phyloP scores from a whole-genome alignment of 1,140 invertebrate genomes.

The Halictus rubicundus region DNA sequence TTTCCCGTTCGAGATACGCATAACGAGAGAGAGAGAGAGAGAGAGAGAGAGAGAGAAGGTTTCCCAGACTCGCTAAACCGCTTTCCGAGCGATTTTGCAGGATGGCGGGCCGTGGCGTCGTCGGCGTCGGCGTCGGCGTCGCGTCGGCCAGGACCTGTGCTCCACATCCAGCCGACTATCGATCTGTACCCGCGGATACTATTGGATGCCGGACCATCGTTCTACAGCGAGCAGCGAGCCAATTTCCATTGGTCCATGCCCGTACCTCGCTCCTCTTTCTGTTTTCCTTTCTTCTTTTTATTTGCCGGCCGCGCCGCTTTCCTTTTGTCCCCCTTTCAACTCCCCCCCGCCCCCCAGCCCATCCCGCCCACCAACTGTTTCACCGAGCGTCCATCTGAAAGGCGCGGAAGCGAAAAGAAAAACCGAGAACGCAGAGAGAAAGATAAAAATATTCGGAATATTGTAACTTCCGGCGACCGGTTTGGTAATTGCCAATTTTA shows the following conservation, averaged over 20 bases:
- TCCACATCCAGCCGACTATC: conserved; percentile 39
- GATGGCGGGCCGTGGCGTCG: not conserved
- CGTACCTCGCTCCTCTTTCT: conserved; percentile 12
- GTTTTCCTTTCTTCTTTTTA: conserved; percentile 21
- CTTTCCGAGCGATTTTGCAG: conserved; percentile 41
- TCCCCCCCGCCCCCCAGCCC: not conserved
- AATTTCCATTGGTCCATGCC: conserved; percentile 55
- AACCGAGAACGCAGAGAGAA: not conserved
- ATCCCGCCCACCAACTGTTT: not conserved
- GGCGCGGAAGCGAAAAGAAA: not conserved
- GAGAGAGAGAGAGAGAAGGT: not conserved
- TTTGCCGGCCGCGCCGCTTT: not conserved
- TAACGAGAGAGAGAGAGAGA: not conserved
- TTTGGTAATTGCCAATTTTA: conserved; percentile 44
- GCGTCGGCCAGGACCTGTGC: not conserved
- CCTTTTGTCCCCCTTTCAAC: conserved; percentile 14
- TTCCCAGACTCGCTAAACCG: conserved; percentile 32
- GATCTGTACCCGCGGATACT: conserved; percentile 28
- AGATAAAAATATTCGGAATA: conserved; percentile 23
- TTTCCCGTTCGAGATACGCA: conserved; percentile 31
- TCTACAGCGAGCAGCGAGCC: conserved; percentile 30
- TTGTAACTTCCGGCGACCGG: conserved; percentile 10
- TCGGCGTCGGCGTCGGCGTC: not conserved
- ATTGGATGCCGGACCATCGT: conserved; percentile 40
- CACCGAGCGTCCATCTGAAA: conserved; percentile 11